Evolutionary conservation across 2,797 vertebrate species (phyloP), one percentile per base, ranked within the genome.

Genomic region (Amblyraja radiata): DNA sequence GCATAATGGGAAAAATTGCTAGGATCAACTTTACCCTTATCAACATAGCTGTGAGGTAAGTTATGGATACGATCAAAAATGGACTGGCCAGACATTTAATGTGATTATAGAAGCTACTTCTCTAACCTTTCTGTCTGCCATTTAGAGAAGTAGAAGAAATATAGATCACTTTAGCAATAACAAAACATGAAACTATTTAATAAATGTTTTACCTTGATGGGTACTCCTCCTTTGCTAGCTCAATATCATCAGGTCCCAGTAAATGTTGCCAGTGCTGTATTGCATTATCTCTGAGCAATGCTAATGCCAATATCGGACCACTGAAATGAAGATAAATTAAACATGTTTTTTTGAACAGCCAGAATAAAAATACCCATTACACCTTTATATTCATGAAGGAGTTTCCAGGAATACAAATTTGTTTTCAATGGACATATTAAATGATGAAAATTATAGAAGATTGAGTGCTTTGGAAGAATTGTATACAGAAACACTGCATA

Each of bases 251-350:
- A 68, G 93, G 93, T 58, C 94, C 94, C 65, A 94, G 65, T 93
- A 94, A 93, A 7, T 68, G 86, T 83, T 91, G 93, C 93, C 94
- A 94, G 71, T 94, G 93, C 73, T 93, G 46, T 73, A 94, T 84
- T 6, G 94, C 94, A 93, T 93, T 93, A 21, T 93, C 93, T 71
- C 93, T 93, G 18, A 78, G 58, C 21, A 94, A 90, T 81, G 93
- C 93, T 93, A 94, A 91, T 63, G 90, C 93, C 71, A 94, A 91
- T 77, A 93, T 54, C 58, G 93, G 93, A 73, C 93, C 94, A 91
- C 94, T 94, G 90, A 54, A 58, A 80, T 25, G 46, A 9, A 93
- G 4, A 11, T 16, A 93, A 25, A 18, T 74, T 68, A 39, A 28
- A n/a, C 36, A 93, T 63, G 16, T 39, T n/a, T 68, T 32, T 68